Evolutionary conservation across 2,113 vertebrate species (phyloP).

Genomic region (Ctenodactylus gundi): DNA sequence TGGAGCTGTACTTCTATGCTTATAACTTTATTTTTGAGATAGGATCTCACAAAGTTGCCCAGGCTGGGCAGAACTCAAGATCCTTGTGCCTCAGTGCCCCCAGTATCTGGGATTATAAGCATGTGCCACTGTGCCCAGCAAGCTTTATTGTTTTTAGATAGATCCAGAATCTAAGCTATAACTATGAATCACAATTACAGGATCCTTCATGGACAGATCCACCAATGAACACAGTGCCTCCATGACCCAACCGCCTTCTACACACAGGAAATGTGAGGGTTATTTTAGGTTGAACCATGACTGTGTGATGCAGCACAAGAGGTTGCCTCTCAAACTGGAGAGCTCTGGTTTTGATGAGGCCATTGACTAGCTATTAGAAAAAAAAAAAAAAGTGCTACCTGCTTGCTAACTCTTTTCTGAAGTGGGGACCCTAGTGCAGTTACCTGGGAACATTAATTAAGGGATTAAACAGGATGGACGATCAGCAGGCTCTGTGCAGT

Average conservation of each 20-base stretch:
- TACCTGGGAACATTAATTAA: not conserved
- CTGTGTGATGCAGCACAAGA: not conserved
- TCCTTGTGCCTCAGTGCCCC: not conserved
- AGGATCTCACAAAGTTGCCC: not conserved
- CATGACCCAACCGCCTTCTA: too few species aligned
- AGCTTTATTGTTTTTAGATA: not conserved
- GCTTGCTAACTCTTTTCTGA: not conserved
- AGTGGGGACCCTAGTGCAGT: not conserved
- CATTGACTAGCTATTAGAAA: not conserved
- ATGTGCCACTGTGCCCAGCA: too few species aligned
- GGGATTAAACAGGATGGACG: not conserved
- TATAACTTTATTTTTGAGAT: not conserved
- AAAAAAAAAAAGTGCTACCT: not conserved
- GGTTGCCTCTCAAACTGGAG: not conserved
- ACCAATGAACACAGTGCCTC: too few species aligned
- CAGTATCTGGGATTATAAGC: not conserved
- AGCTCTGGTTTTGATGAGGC: not conserved
- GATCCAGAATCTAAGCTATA: not conserved
- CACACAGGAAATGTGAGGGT: not conserved
- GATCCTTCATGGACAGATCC: not conserved
- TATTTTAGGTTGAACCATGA: not conserved
- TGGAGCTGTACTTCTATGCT: too few species aligned
- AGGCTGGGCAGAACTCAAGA: not conserved
- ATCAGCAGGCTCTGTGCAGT: not conserved
- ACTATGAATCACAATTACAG: too few species aligned